Evolutionary conservation across 2,113 vertebrate species (phyloP), one percentile per base, ranked within the genome.

Genomic region (Stictonetta naevosa): DNA sequence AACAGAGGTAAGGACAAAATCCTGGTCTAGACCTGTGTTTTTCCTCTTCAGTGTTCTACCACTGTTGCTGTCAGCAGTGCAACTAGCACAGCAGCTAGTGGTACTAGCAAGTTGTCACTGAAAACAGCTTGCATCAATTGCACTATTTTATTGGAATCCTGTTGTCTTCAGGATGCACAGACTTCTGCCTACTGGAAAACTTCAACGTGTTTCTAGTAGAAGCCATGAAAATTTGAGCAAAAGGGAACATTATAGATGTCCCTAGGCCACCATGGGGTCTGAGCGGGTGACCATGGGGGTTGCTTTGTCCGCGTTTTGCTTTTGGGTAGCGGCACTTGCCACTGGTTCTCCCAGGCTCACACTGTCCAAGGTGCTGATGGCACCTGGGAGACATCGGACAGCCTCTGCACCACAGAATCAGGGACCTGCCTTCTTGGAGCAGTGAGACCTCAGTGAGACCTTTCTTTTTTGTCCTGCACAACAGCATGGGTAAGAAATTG

Each of bases 361-460:
- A 73, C 90, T 95, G 93, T 96, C 95, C 95, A 90, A 74, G 88
- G 95, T 95, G 81, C 91, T 95, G 85, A 86, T 93, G 78, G 55
- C 62, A 91, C 81, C 63, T 62, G 42, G 1, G 55, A 31, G 21
- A 10, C 3, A 1, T 44, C 2, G 2, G 33, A 5, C 33, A 21
- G 38, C 6, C 10, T 71, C 15, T 25, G 38, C 9, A 2, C 13
- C 34, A 3, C 31, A 1, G 0, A 23, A 17, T 2, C n/a, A 42
- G 23, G 38, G 46, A 40, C n/a, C 52, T 44, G 36, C 23, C 48
- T 76, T 42, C 42, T 64, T 69, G 29, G 36, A 42, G 13, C n/a
- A 33, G 7, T 11, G 46, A 48, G 46, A 48, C 46, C 20, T 48
- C 46, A 48, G 46, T 48, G 20, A 48, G 46, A 48, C 46, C 46